Percentiles rank a stretch among this genome's conserved stretches.
Evolutionary conservation across 37 sponge, comb jelly and placozoan species (phyloP).

Genomic region (Axinella damicornis): DNA sequence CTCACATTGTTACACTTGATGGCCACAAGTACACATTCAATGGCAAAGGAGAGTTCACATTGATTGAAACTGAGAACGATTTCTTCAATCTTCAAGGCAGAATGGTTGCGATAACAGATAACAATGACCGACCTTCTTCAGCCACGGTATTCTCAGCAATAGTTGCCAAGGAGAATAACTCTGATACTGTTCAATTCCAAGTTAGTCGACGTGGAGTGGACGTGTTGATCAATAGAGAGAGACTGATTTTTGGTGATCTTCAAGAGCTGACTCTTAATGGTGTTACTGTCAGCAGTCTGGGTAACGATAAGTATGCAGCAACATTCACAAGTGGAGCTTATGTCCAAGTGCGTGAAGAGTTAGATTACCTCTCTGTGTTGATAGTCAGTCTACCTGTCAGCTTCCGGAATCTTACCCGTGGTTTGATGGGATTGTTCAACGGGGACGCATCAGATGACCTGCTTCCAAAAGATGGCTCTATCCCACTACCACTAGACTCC

Average conservation of each 20-base stretch:
- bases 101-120: conserved; percentile 9
- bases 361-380: conserved; percentile 21
- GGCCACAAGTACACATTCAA: conserved; percentile 74
- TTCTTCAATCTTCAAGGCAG: conserved; percentile 52
- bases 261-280: conserved; percentile 20
- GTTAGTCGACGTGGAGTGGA: neutral
- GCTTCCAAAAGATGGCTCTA: neutral
- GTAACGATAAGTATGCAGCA: conserved; percentile 17
- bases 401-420: conserved; percentile 10
- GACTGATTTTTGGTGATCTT: conserved; percentile 11
- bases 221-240: conserved; percentile 23
- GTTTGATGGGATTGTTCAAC: conserved; percentile 60
- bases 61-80: conserved; percentile 36
- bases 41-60: conserved; percentile 66
- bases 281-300: conserved; percentile 22
- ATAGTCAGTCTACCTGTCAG: conserved; percentile 24
- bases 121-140: neutral
- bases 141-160: conserved; percentile 72
- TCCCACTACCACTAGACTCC: conserved; percentile 26
- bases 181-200: conserved; percentile 68
- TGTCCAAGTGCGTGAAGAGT: conserved; percentile 27
- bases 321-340: conserved; percentile 23
- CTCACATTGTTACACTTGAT: conserved; percentile 65
- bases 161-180: conserved; percentile 38
- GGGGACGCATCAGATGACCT: conserved; percentile 63